A percentile compares a stretch with the other conserved stretches of the same genome.
Conservation (phyloP, 2,113 vertebrate species). For the Alaudala cheleensis region DNA sequence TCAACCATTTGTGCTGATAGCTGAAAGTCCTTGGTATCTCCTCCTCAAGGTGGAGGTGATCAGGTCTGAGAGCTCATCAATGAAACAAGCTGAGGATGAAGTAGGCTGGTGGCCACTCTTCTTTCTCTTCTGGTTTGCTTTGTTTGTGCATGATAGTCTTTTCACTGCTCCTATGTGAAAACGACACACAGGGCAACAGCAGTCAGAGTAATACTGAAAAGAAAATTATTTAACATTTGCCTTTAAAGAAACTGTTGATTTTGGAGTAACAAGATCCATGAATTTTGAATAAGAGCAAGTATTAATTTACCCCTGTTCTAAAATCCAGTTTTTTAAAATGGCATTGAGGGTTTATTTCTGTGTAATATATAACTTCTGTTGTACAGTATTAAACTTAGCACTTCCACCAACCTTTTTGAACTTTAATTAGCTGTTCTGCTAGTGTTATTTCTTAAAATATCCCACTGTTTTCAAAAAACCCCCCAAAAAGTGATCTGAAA, state of each 20-base stretch:
- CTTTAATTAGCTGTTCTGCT: background rate
- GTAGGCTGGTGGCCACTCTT: background rate
- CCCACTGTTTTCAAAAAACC: background rate
- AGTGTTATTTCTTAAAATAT: background rate
- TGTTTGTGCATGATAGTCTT: background rate
- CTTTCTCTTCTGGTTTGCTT: background rate
- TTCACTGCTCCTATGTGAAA: background rate
- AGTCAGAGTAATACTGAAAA: background rate
- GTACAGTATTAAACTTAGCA: background rate
- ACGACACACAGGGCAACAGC: background rate
- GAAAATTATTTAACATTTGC: background rate
- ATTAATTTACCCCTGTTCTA: background rate
- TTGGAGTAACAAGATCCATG: background rate
- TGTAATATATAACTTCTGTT: background rate
- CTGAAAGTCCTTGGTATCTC: background rate
- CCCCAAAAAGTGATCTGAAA: background rate
- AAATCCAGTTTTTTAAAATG: background rate
- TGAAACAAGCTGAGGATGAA: background rate
- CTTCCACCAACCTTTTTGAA: background rate
- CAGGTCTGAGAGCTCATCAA: background rate
- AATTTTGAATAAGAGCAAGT: background rate
- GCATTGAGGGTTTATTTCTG: background rate
- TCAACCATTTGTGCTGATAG: background rate
- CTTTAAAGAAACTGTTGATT: background rate
- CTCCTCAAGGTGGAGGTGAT: background rate